Conservation (phyloP, 2,888 invertebrate species). For the Drosophila pegasa region DNA sequence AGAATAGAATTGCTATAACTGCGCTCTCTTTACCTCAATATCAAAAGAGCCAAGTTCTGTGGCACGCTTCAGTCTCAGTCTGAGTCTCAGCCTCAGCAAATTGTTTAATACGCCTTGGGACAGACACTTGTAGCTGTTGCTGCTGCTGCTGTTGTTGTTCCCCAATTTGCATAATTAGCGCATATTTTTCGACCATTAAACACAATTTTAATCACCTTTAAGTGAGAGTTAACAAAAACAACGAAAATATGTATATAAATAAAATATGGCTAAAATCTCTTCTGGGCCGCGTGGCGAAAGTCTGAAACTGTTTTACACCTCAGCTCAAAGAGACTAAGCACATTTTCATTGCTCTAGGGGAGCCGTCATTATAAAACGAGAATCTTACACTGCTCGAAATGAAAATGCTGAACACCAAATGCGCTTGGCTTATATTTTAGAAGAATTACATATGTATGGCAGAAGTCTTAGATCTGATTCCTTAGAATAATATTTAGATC, state of each 20-base stretch:
- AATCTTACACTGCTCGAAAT: slow-evolving; percentile 7
- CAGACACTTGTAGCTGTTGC: slow-evolving; percentile 25
- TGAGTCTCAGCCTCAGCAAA: not conserved
- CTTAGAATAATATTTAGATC: too few species aligned
- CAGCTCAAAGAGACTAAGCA: not conserved
- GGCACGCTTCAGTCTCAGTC: slow-evolving; percentile 50
- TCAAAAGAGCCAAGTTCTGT: slow-evolving; percentile 43
- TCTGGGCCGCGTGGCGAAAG: slow-evolving; percentile 54
- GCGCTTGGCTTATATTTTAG: not conserved
- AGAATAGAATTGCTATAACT: slow-evolving; percentile 64
- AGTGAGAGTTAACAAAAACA: slow-evolving; percentile 62
- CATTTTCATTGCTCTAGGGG: slow-evolving; percentile 15
- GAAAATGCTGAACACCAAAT: not conserved
- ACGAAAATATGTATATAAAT: not conserved
- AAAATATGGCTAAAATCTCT: slow-evolving; percentile 26
- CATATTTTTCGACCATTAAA: slow-evolving; percentile 48
- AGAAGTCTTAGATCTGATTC: too few species aligned
- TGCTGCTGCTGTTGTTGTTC: slow-evolving; percentile 32
- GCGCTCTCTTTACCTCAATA: slow-evolving; percentile 65
- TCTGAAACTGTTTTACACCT: slow-evolving; percentile 16
- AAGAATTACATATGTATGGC: too few species aligned
- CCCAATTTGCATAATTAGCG: slow-evolving; percentile 75
- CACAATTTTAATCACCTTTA: slow-evolving; percentile 52
- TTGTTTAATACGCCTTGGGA: slow-evolving; percentile 24
- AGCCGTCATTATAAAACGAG: slow-evolving; percentile 1